Conservation (phyloP, 1,140 invertebrate species). For the Drosophila tani region DNA sequence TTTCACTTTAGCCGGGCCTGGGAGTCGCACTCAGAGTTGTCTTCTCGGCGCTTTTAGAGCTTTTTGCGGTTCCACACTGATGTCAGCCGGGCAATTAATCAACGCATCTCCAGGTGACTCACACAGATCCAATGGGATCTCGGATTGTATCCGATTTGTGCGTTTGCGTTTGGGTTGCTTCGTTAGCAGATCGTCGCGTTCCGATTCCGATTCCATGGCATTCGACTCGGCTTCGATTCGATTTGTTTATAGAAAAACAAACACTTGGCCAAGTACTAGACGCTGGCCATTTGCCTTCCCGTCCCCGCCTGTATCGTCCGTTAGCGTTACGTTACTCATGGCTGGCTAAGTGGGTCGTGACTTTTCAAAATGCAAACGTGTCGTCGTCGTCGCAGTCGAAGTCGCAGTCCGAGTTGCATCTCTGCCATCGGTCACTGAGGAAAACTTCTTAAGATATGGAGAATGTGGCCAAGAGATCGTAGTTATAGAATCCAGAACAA, state of each 20-base stretch:
- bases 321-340: constrained; percentile 72
- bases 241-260: constrained; percentile 79
- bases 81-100: constrained; percentile 79
- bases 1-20: constrained; percentile 63
- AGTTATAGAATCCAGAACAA: not conserved
- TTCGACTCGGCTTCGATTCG: constrained; percentile 50
- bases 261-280: constrained; percentile 66
- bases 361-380: constrained; percentile 83
- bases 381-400: constrained; percentile 64
- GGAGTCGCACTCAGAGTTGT: constrained; percentile 1
- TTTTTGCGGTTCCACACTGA: constrained; percentile 69
- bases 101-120: constrained; percentile 71
- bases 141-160: constrained; percentile 41
- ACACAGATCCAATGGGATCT: constrained; percentile 15
- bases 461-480: not conserved
- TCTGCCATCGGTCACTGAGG: constrained; percentile 33
- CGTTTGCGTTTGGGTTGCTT: constrained; percentile 38
- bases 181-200: constrained; percentile 53
- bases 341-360: constrained; percentile 81
- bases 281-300: constrained; percentile 59
- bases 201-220: constrained; percentile 44
- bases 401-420: constrained; percentile 59
- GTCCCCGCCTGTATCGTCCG: not conserved
- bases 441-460: not conserved
- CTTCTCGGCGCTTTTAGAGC: constrained; percentile 61